Base-by-base conservation (phyloP, 2,888 invertebrate genomes). In the Hesperia comma region DNA sequence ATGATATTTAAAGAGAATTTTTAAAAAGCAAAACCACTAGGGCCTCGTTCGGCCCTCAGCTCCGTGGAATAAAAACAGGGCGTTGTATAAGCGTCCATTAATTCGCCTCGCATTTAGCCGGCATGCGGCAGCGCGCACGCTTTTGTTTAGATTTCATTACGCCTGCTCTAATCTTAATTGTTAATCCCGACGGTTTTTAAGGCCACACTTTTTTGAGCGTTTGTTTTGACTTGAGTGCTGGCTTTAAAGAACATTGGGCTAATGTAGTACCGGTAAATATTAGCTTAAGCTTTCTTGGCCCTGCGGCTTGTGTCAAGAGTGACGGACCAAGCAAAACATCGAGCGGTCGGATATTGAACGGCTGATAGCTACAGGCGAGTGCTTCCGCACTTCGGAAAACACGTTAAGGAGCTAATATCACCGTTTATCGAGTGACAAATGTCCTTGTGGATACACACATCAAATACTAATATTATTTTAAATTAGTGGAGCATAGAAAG, bases 111-210 rank as follows among this genome's bases (percentile, higher is more conserved):
- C 61, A 61, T 53, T 61, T 54, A 61, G 61, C 53, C 53, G 41
- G 53, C 41, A 61, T 33, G 61, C 37, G 51, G 61, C 51, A 41
- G 26, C 43, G 53, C 37, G 21, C 21, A 51, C 60, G 60, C 43
- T 40, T 68, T 69, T 70, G 70, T 70, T 70, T 70, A 61, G 63
- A 33, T 70, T 69, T 63, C 69, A 70, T 70, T 70, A 69, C 60
- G 49, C 58, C 67, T 40, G 12, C 69, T 62, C 58, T 68, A 69
- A 70, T 70, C 70, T 70, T 70, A 70, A 70, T 69, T 70, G 70
- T 70, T 70, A 69, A 70, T 69, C 69, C 55, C 55, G 55, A 7
- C 7, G 53, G 53, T 40, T 61, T 61, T 61, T 61, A 49, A 61
- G 32, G 49, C 41, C 43, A 26, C 43, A 46, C n/a, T 54, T 54